These are phyloP conservation scores for Clarias laeviceps DNA, from an alignment of 2,797 vertebrate genomes.

Conservation along the genomic window DNA sequence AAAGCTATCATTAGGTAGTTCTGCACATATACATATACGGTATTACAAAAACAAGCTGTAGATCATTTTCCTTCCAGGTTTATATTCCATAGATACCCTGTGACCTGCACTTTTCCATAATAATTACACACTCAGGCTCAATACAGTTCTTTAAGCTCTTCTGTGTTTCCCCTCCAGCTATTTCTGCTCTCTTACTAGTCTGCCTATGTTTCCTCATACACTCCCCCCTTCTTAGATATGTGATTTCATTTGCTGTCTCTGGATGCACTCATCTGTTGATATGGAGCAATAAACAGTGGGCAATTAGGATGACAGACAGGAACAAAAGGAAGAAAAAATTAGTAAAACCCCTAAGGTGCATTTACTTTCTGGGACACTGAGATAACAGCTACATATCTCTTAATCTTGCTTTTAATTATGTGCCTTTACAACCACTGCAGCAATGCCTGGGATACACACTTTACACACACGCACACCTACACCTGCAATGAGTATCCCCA, in stretches of 20 bases:
- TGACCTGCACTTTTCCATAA: slow-evolving; percentile 1
- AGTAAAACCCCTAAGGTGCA: slow-evolving; percentile 16
- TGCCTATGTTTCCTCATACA: slow-evolving; percentile 26
- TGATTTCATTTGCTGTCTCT: slow-evolving; percentile 36
- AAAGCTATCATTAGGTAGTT: background rate
- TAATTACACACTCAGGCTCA: slow-evolving; percentile 19
- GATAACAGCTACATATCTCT: slow-evolving; percentile 33
- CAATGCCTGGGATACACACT: slow-evolving; percentile 41
- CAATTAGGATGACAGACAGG: slow-evolving; percentile 35
- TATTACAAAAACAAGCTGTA: background rate
- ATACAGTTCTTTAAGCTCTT: background rate
- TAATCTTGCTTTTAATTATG: slow-evolving; percentile 63
- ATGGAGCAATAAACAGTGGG: slow-evolving; percentile 31
- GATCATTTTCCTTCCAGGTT: background rate
- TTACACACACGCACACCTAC: slow-evolving; percentile 16
- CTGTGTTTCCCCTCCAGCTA: slow-evolving; percentile 20
- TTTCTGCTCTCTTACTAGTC: slow-evolving; percentile 1
- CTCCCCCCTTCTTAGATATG: slow-evolving; percentile 31
- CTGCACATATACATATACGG: background rate
- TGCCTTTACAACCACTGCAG: slow-evolving; percentile 65
- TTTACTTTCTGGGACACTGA: slow-evolving; percentile 29
- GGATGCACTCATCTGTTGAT: slow-evolving; percentile 30
- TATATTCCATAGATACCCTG: background rate
- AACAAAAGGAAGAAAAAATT: slow-evolving; percentile 25
- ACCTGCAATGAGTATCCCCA: background rate